Evolutionary conservation across 2,888 invertebrate species (phyloP), one percentile per base, ranked within the genome.

Genomic region (Drosophila paramelanica): DNA sequence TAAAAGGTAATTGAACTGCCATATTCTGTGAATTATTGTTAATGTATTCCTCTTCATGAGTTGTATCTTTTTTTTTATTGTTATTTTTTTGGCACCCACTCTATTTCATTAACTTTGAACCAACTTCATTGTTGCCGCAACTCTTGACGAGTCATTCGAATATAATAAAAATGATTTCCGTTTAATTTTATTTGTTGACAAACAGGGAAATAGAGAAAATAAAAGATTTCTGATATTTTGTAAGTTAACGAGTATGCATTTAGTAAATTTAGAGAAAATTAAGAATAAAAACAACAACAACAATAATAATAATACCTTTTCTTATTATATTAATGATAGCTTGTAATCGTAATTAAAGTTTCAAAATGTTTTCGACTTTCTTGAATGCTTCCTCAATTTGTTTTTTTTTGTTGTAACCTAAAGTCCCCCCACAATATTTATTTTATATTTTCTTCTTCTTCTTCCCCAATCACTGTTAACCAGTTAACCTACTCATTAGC

Each of bases 401-500:
- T 25, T 13, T 8, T 11, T 2, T 31, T 10, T 3, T 3, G 10
- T 31, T 17, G 17, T n/a, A 17, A 17, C 17, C 17, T 8, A 31
- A 10, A 10, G 31, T 0, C 27, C 8, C 1, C 7, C 36, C 10
- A 1, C 3, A 20, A 25, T 6, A 17, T 41, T 33, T 25, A 2
- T 25, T 3, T n/a, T n/a, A n/a, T n/a, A n/a, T n/a, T 10, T 13
- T 36, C 1, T 1, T 23, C n/a, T n/a, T 2, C 31, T 10, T 27
- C 7, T 25, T 13, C 13, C 20, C 46, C 46, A 49, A 23, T 23
- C 38, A 47, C 23, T 17, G 13, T 27, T 17, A 31, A n/a, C 43
- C 36, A 42, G 58, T 66, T 47, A 58, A 38, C 77, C 36, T 58
- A 49, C 80, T 82, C 77, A 86, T 82, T 82, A 67, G 67, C 51